Percentiles rank a stretch among this genome's conserved stretches.
Evolutionary conservation across 2,797 vertebrate species (phyloP).

Genomic region (Meriones psammophilus): DNA sequence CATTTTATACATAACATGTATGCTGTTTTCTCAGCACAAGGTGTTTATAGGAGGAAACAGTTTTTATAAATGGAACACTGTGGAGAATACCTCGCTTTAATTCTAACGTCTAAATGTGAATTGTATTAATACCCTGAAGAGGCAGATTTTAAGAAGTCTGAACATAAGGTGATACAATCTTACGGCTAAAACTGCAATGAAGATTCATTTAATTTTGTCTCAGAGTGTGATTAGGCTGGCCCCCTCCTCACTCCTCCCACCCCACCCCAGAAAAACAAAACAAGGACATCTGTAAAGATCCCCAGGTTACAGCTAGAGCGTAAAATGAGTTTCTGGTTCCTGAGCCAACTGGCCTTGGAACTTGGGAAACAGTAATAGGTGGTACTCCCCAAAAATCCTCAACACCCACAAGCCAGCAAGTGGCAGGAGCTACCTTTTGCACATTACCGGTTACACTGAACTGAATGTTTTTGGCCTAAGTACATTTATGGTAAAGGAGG

Average conservation of each 20-base stretch:
- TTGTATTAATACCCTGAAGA: conserved; percentile 34
- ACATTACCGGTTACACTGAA: neutral
- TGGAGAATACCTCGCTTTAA: conserved; percentile 40
- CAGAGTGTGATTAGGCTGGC: neutral
- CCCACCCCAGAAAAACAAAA: neutral
- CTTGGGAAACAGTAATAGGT: neutral
- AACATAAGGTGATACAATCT: conserved; percentile 11
- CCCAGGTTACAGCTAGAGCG: neutral
- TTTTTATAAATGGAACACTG: conserved; percentile 12
- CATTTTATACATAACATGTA: neutral
- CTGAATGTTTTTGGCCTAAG: neutral
- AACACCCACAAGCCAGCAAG: neutral
- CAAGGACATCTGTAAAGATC: neutral
- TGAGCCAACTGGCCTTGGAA: neutral
- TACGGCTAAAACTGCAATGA: conserved; percentile 20
- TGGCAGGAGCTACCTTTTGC: neutral
- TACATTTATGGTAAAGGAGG: neutral
- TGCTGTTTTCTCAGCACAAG: conserved; percentile 40
- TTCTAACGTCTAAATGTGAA: conserved; percentile 17
- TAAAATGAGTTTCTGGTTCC: neutral
- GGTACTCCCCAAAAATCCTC: neutral
- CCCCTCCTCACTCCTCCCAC: neutral
- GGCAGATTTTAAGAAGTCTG: conserved; percentile 52
- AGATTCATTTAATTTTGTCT: conserved; percentile 53
- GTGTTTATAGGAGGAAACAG: conserved; percentile 54